Conservation (phyloP, 2,888 invertebrate genomes). For the Aphodius granarius region DNA sequence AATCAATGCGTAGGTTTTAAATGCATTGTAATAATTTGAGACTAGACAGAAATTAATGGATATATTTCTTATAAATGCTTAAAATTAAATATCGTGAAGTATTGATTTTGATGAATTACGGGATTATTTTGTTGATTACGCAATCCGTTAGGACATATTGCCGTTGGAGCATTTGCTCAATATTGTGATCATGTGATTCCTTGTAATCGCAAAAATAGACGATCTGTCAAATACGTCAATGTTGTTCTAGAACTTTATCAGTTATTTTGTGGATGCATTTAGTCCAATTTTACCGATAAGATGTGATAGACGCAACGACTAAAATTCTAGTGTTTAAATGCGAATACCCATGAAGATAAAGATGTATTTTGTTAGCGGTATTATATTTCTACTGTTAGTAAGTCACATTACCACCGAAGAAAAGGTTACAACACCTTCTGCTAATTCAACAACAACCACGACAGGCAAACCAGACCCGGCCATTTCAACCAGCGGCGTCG, state of each 20-base stretch:
- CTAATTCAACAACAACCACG: conserved; percentile 14
- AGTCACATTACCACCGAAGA: conserved; percentile 29
- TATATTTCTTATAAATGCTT: no score
- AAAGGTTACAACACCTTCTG: conserved; percentile 22
- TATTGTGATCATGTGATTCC: not conserved
- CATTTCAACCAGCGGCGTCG: not conserved
- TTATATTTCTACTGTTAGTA: conserved; percentile 27
- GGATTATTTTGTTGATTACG: not conserved
- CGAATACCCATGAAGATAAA: conserved; percentile 29
- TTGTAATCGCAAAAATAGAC: not conserved
- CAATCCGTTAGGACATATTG: not conserved
- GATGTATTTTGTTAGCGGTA: conserved; percentile 27
- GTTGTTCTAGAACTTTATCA: conserved; percentile 22
- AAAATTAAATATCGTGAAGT: no score
- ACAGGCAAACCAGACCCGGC: conserved; percentile 4
- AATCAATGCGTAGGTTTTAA: no score
- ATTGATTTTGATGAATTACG: no score
- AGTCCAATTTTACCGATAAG: conserved; percentile 8
- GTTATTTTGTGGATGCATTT: conserved; percentile 14
- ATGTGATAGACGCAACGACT: conserved; percentile 18
- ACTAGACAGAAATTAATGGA: not conserved
- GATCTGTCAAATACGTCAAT: conserved; percentile 21
- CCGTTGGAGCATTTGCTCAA: not conserved
- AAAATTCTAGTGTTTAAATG: conserved; percentile 28
- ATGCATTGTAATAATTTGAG: not conserved